A percentile compares a stretch with the other conserved stretches of the same genome.
Conservation (phyloP, 2,113 vertebrate genomes). For the Etheostoma cragini region DNA sequence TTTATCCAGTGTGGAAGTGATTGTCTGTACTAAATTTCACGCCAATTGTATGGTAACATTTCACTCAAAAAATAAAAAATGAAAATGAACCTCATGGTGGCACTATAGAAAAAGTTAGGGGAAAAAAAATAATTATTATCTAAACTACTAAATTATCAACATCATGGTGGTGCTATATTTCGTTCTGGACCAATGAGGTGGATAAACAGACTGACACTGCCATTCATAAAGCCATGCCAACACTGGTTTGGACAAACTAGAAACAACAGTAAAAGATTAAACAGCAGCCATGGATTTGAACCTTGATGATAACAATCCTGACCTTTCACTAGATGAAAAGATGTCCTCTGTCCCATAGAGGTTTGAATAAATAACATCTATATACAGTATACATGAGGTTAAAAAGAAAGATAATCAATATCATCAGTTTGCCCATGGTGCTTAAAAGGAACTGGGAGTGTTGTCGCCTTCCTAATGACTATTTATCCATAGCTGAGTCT, state of each 20-base stretch:
- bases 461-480: conserved; percentile 52
- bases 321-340: conserved; percentile 31
- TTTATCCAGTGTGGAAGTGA: not conserved
- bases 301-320: not conserved
- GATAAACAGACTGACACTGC: too few species aligned
- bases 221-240: not conserved
- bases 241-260: not conserved
- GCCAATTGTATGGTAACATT: not conserved
- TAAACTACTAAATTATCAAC: too few species aligned
- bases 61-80: not conserved
- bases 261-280: conserved; percentile 7
- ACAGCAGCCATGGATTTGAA: not conserved
- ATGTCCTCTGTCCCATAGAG: not conserved
- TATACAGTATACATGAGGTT: conserved; percentile 47
- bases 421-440: conserved; percentile 25
- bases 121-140: not conserved
- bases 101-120: too few species aligned
- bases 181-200: not conserved
- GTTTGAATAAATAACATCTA: conserved; percentile 37
- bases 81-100: too few species aligned
- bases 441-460: conserved; percentile 36
- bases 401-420: conserved; percentile 61
- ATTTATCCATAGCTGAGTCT: conserved; percentile 44
- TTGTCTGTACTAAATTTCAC: not conserved
- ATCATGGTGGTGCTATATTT: not conserved